Evolutionary conservation across 1,140 invertebrate genomes (phyloP).

Genomic region (Drosophila malerkotliana): DNA sequence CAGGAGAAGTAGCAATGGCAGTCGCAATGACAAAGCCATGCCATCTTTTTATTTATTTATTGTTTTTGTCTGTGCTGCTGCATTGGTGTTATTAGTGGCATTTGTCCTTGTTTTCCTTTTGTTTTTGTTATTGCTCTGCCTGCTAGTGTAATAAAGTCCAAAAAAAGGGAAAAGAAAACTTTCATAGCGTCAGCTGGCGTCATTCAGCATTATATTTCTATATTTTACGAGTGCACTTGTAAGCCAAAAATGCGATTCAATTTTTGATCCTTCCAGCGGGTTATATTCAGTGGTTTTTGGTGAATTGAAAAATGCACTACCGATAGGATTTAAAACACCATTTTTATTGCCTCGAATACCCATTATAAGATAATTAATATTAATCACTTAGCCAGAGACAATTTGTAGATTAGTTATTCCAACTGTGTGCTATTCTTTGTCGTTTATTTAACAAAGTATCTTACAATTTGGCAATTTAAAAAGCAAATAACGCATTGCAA

Average conservation of each 20-base stretch:
- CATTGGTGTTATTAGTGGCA: constrained; percentile 77
- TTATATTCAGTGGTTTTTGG: not conserved
- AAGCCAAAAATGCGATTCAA: constrained; percentile 44
- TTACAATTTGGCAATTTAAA: constrained; percentile 9
- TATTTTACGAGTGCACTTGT: constrained; percentile 41
- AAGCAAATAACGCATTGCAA: constrained; percentile 19
- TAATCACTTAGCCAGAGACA: not conserved
- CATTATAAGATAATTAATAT: constrained; percentile 2
- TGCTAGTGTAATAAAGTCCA: constrained; percentile 70
- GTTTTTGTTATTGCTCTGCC: constrained; percentile 14
- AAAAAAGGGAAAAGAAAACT: constrained; percentile 15
- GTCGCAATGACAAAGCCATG: constrained; percentile 69
- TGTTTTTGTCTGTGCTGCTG: constrained; percentile 79
- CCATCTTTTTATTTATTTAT: constrained; percentile 82
- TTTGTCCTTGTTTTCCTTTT: constrained; percentile 36
- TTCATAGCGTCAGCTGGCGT: constrained; percentile 69
- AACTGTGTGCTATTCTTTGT: constrained; percentile 7
- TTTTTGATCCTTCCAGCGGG: constrained; percentile 20
- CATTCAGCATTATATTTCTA: constrained; percentile 68
- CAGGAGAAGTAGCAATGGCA: constrained; percentile 27
- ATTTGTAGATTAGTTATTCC: not conserved
- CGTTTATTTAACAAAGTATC: constrained; percentile 7
- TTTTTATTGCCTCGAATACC: not conserved
- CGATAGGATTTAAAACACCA: not conserved
- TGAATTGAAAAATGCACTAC: not conserved